A percentile compares a stretch with the other conserved stretches of the same genome.
Conservation (phyloP, 2,113 vertebrate genomes). For the Spilogale gracilis region DNA sequence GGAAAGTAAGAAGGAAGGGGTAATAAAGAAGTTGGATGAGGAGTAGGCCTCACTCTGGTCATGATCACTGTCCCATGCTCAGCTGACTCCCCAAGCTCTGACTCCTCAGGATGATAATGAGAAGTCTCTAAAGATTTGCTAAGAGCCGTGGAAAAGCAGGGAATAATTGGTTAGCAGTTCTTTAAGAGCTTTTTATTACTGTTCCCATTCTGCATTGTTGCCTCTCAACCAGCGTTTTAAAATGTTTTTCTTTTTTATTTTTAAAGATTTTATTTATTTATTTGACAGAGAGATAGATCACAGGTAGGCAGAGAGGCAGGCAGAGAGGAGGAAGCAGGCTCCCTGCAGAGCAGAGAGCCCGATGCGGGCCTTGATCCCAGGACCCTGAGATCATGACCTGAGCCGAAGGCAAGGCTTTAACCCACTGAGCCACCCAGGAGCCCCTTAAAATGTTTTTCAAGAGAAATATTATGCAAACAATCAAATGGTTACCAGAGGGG, state of each 20-base stretch:
- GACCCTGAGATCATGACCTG: too few relatives aligned
- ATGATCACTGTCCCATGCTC: neutral
- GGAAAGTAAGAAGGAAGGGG: neutral
- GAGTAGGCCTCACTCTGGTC: neutral
- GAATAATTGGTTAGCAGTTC: neutral
- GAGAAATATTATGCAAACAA: constrained; percentile 20
- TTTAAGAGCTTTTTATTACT: constrained; percentile 4
- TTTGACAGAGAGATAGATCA: too few relatives aligned
- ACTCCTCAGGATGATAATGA: neutral
- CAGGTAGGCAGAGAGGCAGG: too few relatives aligned
- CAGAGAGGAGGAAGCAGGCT: too few relatives aligned
- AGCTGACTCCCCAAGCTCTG: neutral
- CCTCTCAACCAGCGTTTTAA: constrained; percentile 23
- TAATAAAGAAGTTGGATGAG: neutral
- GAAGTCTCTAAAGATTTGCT: constrained; percentile 20
- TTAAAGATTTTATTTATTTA: too few relatives aligned
- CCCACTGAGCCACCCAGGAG: too few relatives aligned
- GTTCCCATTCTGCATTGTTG: neutral
- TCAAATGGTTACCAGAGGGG: neutral
- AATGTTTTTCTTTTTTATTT: neutral
- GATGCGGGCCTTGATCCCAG: too few relatives aligned
- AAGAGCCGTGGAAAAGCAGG: neutral
- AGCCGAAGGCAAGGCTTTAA: too few relatives aligned
- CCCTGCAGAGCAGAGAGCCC: too few relatives aligned
- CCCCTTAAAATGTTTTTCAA: neutral